Base-by-base conservation (phyloP, 2,888 invertebrate genomes). In the Drosophila setosimentum region DNA sequence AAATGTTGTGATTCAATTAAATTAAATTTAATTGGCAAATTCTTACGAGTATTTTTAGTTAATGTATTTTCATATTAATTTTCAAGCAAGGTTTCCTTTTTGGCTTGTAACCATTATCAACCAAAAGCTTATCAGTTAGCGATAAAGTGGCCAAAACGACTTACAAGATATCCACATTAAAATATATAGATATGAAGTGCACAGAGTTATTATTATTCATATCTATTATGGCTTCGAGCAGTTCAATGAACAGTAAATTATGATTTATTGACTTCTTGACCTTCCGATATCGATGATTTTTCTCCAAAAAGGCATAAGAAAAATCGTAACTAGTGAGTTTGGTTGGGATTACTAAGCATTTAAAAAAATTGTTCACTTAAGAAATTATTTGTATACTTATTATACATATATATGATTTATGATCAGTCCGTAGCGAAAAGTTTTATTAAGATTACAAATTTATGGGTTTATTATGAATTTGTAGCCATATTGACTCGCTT, bases 1-100 rank as follows among this genome's bases (percentile, higher is more conserved):
- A 54, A 68, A 80, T 67, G 33, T 58, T 61, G n/a, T n/a, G n/a
- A 59, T 64, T 33, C 55, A 80, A 76, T 80, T 80, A 68, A 66
- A 51, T 13, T 45, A 33, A 64, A 74, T 74, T 78, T 68, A 60
- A 65, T 74, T 57, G 59, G 24, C 59, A 35, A 45, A 69, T 53
- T 51, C 40, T 54, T 1, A 42, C 21, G 16, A 11, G 7, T 32
- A 16, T 29, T 35, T 63, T 32, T 8, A 6, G 5, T n/a, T 40
- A 33, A n/a, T 32, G 3, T 16, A 33, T n/a, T 13, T 13, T 37
- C 45, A 21, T 45, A 4, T 48, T 3, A 1, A 27, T 30, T 49
- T 58, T 21, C 24, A 16, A 16, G 8, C 4, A 45, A 40, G 2
- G 2, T 13, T 50, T 21, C 6, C 11, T 62, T 29, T 24, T 51